Evolutionary conservation across 2,888 invertebrate genomes (phyloP), one percentile per base, ranked within the genome.

Genomic region (Calliphora vomitoria): DNA sequence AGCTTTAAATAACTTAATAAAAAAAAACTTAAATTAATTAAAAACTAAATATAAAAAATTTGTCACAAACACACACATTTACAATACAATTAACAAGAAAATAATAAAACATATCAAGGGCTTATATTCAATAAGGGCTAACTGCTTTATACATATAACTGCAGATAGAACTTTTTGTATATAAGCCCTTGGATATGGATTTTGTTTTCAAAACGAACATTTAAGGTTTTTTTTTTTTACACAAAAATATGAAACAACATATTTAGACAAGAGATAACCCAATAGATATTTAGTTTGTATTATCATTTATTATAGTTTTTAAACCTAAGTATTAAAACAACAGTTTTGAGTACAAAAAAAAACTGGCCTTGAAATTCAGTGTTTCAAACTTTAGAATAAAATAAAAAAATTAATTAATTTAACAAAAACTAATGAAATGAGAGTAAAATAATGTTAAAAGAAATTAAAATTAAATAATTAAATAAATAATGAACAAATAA

Each of bases 221-320:
- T 81, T 76, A 93, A 93, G 92, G 92, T 82, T 6, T 35, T 35
- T 35, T 35, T 35, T 35, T 35, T 81, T 81, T 84, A 87, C 81
- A 76, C 85, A 87, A 84, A 84, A 71, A 85, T 35, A 84, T 69
- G 3, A 82, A 82, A 76, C 38, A 82, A 76, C 38, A 75, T 60
- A 35, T 35, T 35, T 35, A 35, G 55, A 81, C 50, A 87, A 72
- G 80, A 75, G 88, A 50, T 41, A 84, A 84, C 84, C 83, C 87
- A 86, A 86, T 84, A 78, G 58, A 53, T 60, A 66, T 60, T 78
- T 62, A 72, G 81, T 85, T 86, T 66, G 25, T 25, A 81, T 35
- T 35, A 35, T 35, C 6, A 35, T 35, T 35, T 35, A 35, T 35
- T 35, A 60, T 80, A 55, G 69, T 6, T 35, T 82, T 85, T 76